Conservation (phyloP, 2,888 invertebrate genomes). For the Dicycla oo region DNA sequence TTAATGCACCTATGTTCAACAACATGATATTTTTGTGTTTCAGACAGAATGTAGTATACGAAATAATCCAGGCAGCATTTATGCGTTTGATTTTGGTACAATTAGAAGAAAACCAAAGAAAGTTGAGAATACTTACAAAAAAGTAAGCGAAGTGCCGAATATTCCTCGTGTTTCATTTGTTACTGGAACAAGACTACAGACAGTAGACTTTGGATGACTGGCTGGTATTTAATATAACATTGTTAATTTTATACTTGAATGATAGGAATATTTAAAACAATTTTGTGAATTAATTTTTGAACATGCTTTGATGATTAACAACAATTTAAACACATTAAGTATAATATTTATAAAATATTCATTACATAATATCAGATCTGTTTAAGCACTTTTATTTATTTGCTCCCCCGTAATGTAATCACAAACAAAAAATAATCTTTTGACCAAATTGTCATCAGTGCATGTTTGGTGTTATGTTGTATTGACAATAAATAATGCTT, state of each 20-base stretch:
- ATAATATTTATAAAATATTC: constrained; percentile 15
- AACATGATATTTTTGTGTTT: constrained; percentile 46
- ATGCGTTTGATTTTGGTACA: constrained; percentile 90
- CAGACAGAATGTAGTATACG: constrained; percentile 90
- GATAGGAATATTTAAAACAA: constrained; percentile 17
- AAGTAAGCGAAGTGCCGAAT: constrained; percentile 78
- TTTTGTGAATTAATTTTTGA: constrained; percentile 11
- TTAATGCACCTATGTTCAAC: background rate
- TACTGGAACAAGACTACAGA: constrained; percentile 89
- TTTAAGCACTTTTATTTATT: constrained; percentile 14
- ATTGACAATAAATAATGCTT: constrained; percentile 35
- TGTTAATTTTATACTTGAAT: background rate
- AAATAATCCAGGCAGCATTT: constrained; percentile 90
- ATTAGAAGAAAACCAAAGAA: constrained; percentile 81
- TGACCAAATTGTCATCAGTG: constrained; percentile 29
- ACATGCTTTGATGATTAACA: constrained; percentile 23
- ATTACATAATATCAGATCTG: constrained; percentile 8
- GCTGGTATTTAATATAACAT: constrained; percentile 3
- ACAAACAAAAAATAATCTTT: constrained; percentile 7
- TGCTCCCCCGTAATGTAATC: constrained; percentile 17
- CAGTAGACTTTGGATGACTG: constrained; percentile 87
- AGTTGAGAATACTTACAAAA: constrained; percentile 76
- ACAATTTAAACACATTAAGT: constrained; percentile 12
- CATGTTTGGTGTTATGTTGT: constrained; percentile 20
- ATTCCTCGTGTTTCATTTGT: constrained; percentile 90